A percentile compares a stretch with the other conserved stretches of the same genome.
Conservation (phyloP, 2,888 invertebrate genomes). For the Ecdyonurus torrentis region DNA sequence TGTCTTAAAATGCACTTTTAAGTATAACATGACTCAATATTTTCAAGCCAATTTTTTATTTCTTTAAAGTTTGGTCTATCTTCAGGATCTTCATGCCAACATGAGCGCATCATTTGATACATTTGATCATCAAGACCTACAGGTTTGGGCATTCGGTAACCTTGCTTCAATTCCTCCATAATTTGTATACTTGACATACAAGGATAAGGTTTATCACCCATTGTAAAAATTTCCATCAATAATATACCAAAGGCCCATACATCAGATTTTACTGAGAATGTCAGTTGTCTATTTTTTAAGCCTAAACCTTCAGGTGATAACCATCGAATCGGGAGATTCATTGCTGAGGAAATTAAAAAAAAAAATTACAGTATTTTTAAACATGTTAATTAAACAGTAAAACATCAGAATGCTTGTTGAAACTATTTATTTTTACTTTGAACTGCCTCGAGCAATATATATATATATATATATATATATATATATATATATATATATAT, state of each 20-base stretch:
- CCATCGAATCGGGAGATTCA: conserved; percentile 40
- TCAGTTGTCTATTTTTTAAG: no score
- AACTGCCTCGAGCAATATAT: no score
- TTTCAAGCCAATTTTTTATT: no score
- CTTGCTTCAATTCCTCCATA: conserved; percentile 35
- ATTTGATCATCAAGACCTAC: conserved; percentile 31
- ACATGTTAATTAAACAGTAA: no score
- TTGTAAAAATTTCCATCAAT: conserved; percentile 32
- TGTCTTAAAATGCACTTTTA: no score
- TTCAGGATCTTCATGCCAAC: conserved; percentile 35
- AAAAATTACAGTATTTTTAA: no score
- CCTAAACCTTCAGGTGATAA: conserved; percentile 34
- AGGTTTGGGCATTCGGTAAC: conserved; percentile 39
- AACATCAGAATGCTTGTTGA: no score
- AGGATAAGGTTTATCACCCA: conserved; percentile 37
- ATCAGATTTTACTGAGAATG: conserved; percentile 41
- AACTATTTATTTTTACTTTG: no score
- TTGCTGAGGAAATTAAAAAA: no score
- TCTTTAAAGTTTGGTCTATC: conserved; percentile 39
- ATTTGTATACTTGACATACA: conserved; percentile 39
- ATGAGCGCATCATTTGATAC: conserved; percentile 36
- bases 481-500: no score
- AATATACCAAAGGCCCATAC: conserved; percentile 39
- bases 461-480: no score
- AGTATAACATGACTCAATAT: no score